Evolutionary conservation across 2,888 invertebrate genomes (phyloP).

Genomic region (Lissocephala sabroskyi): DNA sequence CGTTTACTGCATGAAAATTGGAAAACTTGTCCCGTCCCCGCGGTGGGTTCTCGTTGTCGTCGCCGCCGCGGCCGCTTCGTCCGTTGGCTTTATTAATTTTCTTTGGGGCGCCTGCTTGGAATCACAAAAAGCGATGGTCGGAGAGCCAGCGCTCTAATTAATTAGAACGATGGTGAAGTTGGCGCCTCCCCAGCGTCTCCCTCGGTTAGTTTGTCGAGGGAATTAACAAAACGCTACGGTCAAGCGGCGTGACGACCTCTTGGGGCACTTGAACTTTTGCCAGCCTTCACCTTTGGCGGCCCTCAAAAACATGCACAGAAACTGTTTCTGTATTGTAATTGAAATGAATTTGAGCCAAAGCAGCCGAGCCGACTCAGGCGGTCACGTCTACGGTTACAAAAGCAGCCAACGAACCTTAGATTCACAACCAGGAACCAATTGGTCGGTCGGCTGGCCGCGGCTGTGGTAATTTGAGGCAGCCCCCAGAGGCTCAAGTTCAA

Average conservation of each 20-base stretch:
- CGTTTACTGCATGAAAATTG: constrained; percentile 58
- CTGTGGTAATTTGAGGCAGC: constrained; percentile 33
- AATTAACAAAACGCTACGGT: constrained; percentile 28
- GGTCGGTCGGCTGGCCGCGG: constrained; percentile 1
- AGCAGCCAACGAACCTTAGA: constrained; percentile 18
- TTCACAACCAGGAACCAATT: constrained; percentile 8
- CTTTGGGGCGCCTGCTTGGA: constrained; percentile 48
- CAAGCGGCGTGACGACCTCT: not conserved
- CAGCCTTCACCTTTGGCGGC: no score
- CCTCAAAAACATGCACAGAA: no score
- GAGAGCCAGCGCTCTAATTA: constrained; percentile 47
- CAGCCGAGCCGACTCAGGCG: no score
- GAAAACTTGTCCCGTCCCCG: no score
- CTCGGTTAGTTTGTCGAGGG: constrained; percentile 21
- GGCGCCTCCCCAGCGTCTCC: not conserved
- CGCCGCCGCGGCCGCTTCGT: not conserved
- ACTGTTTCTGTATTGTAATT: no score
- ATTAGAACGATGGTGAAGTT: constrained; percentile 31
- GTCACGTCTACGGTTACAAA: not conserved
- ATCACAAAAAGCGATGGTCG: constrained; percentile 54
- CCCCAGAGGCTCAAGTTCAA: constrained; percentile 35
- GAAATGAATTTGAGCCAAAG: no score
- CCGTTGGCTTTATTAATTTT: constrained; percentile 44
- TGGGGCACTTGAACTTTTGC: not conserved
- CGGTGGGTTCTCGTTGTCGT: constrained; percentile 42